Evolutionary conservation across 2,888 invertebrate genomes (phyloP).

Genomic region (Rhyacophila evoluta): DNA sequence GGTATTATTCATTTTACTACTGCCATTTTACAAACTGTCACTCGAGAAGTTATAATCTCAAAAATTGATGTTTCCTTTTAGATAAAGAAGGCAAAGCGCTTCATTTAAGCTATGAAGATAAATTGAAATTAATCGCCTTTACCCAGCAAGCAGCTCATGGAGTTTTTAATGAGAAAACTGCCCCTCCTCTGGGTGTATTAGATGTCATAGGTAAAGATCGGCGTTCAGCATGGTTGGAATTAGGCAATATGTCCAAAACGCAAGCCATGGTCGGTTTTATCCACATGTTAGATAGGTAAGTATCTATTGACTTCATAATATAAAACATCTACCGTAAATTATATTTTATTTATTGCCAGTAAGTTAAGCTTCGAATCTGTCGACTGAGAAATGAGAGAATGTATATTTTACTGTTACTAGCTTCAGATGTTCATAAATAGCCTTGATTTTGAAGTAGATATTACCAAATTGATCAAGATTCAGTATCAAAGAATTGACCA

Average conservation of each 20-base stretch:
- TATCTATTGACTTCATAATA: too few relatives aligned
- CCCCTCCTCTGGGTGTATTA: constrained; percentile 88
- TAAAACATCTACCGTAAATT: too few relatives aligned
- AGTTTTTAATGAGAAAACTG: constrained; percentile 77
- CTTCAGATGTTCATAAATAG: too few relatives aligned
- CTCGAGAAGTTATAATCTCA: not conserved
- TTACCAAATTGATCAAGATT: too few relatives aligned
- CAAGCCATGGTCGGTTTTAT: constrained; percentile 95
- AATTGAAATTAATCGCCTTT: constrained; percentile 89
- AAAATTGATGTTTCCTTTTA: constrained; percentile 63
- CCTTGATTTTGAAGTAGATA: too few relatives aligned
- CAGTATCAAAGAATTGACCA: too few relatives aligned
- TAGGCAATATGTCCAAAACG: constrained; percentile 86
- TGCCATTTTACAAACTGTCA: constrained; percentile 3
- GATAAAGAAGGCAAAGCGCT: constrained; percentile 99
- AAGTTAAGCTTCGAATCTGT: too few relatives aligned
- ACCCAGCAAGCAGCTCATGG: constrained; percentile 93
- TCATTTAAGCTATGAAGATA: constrained; percentile 93
- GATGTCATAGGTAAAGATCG: constrained; percentile 96
- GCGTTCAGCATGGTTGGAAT: constrained; percentile 91
- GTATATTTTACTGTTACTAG: too few relatives aligned
- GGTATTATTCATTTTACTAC: constrained; percentile 71
- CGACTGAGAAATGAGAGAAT: too few relatives aligned
- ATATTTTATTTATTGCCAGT: too few relatives aligned
- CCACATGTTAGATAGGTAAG: constrained; percentile 80